Evolutionary conservation across 2,797 vertebrate species (phyloP).

Genomic region (Cyprinella venusta): DNA sequence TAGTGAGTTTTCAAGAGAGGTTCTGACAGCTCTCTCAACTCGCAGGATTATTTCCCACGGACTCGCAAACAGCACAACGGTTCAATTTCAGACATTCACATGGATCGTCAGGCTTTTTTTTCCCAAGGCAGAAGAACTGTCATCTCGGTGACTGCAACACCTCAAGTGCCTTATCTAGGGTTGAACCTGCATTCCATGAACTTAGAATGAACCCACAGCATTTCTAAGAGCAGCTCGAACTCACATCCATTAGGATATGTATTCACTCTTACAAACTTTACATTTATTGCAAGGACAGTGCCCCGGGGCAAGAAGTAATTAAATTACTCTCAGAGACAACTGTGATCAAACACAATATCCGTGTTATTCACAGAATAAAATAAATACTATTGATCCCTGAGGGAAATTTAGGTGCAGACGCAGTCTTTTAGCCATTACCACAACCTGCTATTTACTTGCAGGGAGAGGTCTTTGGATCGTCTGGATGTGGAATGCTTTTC

Average conservation of each 20-base stretch:
- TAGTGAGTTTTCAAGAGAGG: slow-evolving; percentile 25
- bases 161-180: slow-evolving; percentile 43
- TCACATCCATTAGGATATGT: slow-evolving; percentile 19
- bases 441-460: neutral
- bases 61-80: slow-evolving; percentile 15
- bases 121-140: slow-evolving; percentile 15
- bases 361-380: slow-evolving; percentile 12
- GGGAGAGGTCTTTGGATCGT: neutral
- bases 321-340: slow-evolving; percentile 21
- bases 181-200: slow-evolving; percentile 43
- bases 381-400: neutral
- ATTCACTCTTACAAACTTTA: slow-evolving; percentile 13
- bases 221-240: slow-evolving; percentile 23
- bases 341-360: slow-evolving; percentile 14
- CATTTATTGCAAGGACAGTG: slow-evolving; percentile 24
- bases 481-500: neutral
- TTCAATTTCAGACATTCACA: slow-evolving; percentile 38
- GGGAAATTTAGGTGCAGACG: slow-evolving; percentile 13
- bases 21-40: slow-evolving; percentile 35
- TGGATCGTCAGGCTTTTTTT: slow-evolving; percentile 28
- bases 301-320: neutral
- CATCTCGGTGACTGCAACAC: slow-evolving; percentile 6
- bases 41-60: slow-evolving; percentile 37
- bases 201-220: slow-evolving; percentile 30
- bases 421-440: slow-evolving; percentile 5